These are phyloP conservation scores for Pollicipes pollicipes DNA, from an alignment of 1,140 invertebrate species.

Conservation along the genomic window DNA sequence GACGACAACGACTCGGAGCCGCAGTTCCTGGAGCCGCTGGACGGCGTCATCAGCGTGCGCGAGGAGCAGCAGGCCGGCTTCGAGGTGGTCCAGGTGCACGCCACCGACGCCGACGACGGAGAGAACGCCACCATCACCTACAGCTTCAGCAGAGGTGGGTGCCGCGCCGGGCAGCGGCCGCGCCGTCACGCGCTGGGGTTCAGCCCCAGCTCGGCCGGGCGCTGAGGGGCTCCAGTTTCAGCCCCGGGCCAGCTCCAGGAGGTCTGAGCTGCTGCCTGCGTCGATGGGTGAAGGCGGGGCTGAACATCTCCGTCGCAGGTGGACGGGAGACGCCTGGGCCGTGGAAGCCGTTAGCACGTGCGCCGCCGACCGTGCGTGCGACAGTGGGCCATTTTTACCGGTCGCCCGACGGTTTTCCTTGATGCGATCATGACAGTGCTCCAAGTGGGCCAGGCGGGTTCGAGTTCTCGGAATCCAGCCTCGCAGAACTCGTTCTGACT, in stretches of 20 bases:
- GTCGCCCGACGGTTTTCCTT: background rate
- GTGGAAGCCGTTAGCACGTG: too few species aligned
- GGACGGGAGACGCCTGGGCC: too few species aligned
- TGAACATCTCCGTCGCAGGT: too few species aligned
- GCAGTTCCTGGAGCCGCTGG: slow-evolving; percentile 56
- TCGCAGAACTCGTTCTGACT: too few species aligned
- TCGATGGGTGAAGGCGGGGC: too few species aligned
- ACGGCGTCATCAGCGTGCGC: slow-evolving; percentile 66
- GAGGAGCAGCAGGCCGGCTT: slow-evolving; percentile 71
- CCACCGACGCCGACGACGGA: slow-evolving; percentile 68
- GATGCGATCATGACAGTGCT: background rate
- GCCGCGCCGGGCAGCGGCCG: slow-evolving; percentile 15
- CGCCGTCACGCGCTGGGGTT: background rate
- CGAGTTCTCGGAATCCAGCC: too few species aligned
- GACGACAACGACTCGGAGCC: slow-evolving; percentile 39
- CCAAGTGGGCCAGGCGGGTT: too few species aligned
- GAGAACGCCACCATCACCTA: slow-evolving; percentile 75
- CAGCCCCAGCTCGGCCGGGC: background rate
- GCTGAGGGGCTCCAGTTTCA: too few species aligned
- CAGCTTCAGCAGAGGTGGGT: slow-evolving; percentile 53
- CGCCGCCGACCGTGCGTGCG: too few species aligned
- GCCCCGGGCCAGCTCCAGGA: too few species aligned
- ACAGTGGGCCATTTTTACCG: background rate
- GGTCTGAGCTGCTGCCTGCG: too few species aligned
- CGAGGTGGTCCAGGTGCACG: slow-evolving; percentile 64